Conservation (phyloP, 2,888 invertebrate genomes). For the Erebia ligea region DNA sequence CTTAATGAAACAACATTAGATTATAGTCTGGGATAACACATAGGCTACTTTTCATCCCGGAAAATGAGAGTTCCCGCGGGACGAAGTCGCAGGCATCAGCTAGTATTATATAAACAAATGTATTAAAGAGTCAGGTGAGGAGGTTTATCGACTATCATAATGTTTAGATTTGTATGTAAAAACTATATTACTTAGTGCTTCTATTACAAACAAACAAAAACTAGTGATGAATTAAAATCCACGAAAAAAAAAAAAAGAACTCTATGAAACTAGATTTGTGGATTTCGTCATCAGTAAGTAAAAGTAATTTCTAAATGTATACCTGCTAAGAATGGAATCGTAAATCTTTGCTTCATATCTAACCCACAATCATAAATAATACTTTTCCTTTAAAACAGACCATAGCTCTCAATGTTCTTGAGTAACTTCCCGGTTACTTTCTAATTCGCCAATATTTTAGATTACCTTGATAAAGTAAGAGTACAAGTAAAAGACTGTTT, state of each 20-base stretch:
- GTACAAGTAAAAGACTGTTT: constrained; percentile 19
- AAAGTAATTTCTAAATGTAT: constrained; percentile 2
- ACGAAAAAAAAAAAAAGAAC: too few species aligned
- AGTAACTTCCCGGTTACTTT: constrained; percentile 24
- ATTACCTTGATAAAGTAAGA: constrained; percentile 28
- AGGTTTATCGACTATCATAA: too few species aligned
- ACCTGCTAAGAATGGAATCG: background rate
- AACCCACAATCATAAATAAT: constrained; percentile 13
- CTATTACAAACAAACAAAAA: too few species aligned
- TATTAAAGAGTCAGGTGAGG: too few species aligned
- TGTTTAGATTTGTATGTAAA: too few species aligned
- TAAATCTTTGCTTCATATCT: constrained; percentile 2
- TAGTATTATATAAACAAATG: too few species aligned
- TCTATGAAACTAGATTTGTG: background rate
- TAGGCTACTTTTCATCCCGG: too few species aligned
- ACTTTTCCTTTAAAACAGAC: constrained; percentile 19
- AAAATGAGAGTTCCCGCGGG: too few species aligned
- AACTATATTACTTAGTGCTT: too few species aligned
- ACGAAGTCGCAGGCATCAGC: too few species aligned
- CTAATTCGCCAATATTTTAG: constrained; percentile 29
- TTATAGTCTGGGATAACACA: too few species aligned
- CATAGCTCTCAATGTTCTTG: constrained; percentile 7
- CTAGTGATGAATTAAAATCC: too few species aligned
- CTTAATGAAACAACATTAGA: background rate
- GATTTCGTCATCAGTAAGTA: background rate